Percentiles rank a stretch among this genome's conserved stretches.
These are phyloP conservation scores for Phymatocera aterrima DNA, from an alignment of 2,888 invertebrate species.

Conservation along the genomic window DNA sequence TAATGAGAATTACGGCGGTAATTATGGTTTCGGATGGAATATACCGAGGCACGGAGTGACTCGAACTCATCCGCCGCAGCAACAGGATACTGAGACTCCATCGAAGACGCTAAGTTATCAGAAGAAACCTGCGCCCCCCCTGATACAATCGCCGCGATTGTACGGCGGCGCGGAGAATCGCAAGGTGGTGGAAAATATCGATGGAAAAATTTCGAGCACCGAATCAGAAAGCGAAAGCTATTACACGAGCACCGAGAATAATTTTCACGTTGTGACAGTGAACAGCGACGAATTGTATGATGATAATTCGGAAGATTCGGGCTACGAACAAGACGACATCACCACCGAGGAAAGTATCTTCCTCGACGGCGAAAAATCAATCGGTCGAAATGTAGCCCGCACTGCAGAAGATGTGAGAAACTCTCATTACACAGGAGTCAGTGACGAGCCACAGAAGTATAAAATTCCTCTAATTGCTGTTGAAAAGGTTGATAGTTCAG, in stretches of 20 bases:
- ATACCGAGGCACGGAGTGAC: background rate
- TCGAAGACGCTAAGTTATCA: background rate
- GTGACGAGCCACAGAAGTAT: background rate
- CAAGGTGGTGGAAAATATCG: background rate
- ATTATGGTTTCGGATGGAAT: background rate
- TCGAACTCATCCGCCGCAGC: background rate
- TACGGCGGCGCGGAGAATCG: background rate
- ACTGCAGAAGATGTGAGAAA: background rate
- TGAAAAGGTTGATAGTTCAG: background rate
- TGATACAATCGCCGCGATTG: background rate
- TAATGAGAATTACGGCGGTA: background rate
- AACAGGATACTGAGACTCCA: background rate
- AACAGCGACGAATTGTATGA: slow-evolving; percentile 2
- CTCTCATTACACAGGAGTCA: background rate
- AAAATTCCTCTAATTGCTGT: background rate
- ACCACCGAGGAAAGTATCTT: background rate
- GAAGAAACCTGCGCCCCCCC: background rate
- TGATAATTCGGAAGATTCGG: background rate
- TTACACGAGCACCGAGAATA: background rate
- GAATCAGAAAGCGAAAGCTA: background rate
- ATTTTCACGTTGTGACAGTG: background rate
- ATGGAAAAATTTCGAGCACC: background rate
- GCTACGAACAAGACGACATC: background rate
- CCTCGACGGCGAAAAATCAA: background rate
- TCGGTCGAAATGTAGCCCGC: background rate